Percentiles rank a stretch among this genome's conserved stretches.
Conservation (phyloP, 2,113 vertebrate species). For the Enhydra lutris region DNA sequence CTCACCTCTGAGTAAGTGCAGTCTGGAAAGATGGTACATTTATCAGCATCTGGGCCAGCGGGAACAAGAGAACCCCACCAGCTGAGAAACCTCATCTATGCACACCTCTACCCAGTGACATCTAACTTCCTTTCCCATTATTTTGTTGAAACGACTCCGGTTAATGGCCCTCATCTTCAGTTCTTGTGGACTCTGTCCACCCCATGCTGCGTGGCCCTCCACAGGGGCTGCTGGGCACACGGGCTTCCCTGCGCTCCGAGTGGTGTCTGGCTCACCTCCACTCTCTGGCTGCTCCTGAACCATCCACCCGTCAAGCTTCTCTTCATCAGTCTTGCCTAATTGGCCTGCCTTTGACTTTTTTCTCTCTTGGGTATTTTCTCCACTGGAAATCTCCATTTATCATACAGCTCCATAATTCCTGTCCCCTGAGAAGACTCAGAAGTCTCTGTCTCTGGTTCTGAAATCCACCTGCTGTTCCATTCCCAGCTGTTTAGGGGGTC, state of each 20-base stretch:
- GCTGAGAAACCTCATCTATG: not conserved
- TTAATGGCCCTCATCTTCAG: not conserved
- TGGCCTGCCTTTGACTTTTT: not conserved
- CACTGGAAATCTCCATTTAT: not conserved
- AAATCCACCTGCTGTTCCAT: not conserved
- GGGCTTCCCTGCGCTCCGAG: not conserved
- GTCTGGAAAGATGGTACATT: not conserved
- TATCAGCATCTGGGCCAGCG: not conserved
- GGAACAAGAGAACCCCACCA: not conserved
- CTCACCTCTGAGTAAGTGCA: not conserved
- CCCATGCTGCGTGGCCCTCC: not conserved
- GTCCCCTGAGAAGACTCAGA: not conserved
- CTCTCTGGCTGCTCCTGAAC: accelerated
- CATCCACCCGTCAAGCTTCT: not conserved
- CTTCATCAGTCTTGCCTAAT: not conserved
- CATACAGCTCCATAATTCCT: not conserved
- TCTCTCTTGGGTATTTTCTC: not conserved
- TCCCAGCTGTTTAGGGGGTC: not conserved
- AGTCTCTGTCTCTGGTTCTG: not conserved
- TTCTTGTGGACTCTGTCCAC: not conserved
- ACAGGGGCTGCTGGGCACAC: no score
- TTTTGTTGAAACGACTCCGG: not conserved
- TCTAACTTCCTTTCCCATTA: not conserved
- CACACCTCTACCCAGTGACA: not conserved
- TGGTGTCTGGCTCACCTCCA: not conserved